These are phyloP conservation scores for Leucophenga varia DNA, from an alignment of 1,140 invertebrate species.

Conservation along the genomic window DNA sequence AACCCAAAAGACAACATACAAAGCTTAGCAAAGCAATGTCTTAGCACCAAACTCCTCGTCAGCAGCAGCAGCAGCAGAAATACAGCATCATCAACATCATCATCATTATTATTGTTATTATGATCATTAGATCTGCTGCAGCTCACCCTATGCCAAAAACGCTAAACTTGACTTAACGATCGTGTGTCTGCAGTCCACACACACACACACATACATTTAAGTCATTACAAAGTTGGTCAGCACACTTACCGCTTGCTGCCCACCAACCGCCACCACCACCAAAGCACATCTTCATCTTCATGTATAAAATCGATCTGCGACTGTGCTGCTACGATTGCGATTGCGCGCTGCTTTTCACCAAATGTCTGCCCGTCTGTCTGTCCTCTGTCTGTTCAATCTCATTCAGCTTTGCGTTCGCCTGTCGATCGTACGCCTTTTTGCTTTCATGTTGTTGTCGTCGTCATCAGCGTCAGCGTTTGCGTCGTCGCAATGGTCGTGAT, in stretches of 20 bases:
- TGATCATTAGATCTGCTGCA: neutral
- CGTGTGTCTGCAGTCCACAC: constrained; percentile 55
- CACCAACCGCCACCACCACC: too few relatives aligned
- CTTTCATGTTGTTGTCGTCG: constrained; percentile 32
- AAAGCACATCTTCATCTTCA: too few relatives aligned
- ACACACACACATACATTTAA: too few relatives aligned
- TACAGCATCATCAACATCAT: constrained; percentile 25
- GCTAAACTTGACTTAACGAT: constrained; percentile 39
- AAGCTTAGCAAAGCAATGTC: neutral
- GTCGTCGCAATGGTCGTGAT: constrained; percentile 38
- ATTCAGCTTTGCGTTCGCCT: too few relatives aligned
- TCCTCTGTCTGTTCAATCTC: too few relatives aligned
- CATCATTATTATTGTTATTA: constrained; percentile 2
- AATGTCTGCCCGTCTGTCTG: too few relatives aligned
- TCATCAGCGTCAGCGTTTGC: constrained; percentile 9
- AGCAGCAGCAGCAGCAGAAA: constrained; percentile 3
- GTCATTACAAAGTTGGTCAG: constrained; percentile 53
- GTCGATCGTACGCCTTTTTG: constrained; percentile 31
- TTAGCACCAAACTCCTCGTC: neutral
- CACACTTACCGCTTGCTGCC: constrained; percentile 47
- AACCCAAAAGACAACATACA: neutral
- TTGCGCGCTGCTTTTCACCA: too few relatives aligned
- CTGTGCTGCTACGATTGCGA: too few relatives aligned
- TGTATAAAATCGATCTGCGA: too few relatives aligned
- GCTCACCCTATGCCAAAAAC: constrained; percentile 2